Conservation (phyloP, 2,113 vertebrate genomes). For the Tachycineta bicolor region DNA sequence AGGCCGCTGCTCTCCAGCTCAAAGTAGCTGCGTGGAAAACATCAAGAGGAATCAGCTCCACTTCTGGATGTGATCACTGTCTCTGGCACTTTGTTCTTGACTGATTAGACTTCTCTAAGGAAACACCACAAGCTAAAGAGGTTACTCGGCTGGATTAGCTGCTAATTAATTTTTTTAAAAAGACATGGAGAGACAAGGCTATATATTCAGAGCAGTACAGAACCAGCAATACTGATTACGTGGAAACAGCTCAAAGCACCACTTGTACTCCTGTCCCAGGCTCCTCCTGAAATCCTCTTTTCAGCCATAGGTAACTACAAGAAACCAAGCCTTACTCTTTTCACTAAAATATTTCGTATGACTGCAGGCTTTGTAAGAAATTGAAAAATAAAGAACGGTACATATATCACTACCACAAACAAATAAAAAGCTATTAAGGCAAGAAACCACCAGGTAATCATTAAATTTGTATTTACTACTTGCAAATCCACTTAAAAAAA, state of each 20-base stretch:
- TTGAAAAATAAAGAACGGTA: not conserved
- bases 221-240: not conserved
- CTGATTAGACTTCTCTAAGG: not conserved
- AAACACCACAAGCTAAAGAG: not conserved
- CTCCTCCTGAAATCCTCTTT: not conserved
- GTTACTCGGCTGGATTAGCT: not conserved
- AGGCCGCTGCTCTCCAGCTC: slow-evolving; percentile 95
- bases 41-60: not conserved
- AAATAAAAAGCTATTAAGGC: not conserved
- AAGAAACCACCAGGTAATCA: not conserved
- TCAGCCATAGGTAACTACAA: not conserved
- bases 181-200: not conserved
- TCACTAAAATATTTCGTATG: not conserved
- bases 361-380: not conserved
- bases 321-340: not conserved
- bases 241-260: not conserved
- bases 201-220: not conserved
- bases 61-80: not conserved
- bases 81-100: not conserved
- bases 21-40: slow-evolving; percentile 84
- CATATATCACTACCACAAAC: not conserved
- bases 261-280: not conserved
- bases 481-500: not conserved
- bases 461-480: not conserved
- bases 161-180: not conserved